Percentiles rank a stretch among this genome's conserved stretches.
phyloP scores from a whole-genome alignment of 1,140 invertebrate species.

The Saxidomus purpurata region DNA sequence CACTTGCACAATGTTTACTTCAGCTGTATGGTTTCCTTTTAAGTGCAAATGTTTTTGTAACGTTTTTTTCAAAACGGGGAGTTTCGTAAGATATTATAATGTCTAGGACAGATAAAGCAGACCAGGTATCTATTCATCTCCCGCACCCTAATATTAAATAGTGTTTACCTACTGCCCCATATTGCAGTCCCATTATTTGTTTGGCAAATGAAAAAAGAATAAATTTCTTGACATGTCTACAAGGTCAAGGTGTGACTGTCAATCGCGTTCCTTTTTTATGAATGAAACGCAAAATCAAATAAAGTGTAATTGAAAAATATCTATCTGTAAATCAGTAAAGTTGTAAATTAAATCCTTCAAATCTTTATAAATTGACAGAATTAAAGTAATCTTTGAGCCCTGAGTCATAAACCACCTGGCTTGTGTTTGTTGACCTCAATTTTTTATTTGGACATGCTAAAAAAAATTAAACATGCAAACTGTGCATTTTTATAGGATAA shows the following conservation, averaged over 20 bases:
- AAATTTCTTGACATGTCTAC: background rate
- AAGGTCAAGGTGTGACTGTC: background rate
- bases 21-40: no score
- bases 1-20: no score
- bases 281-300: conserved; percentile 25
- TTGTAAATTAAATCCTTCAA: conserved; percentile 6
- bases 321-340: conserved; percentile 5
- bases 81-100: background rate
- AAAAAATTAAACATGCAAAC: background rate
- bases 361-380: conserved; percentile 36
- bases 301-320: background rate
- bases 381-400: background rate
- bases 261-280: background rate
- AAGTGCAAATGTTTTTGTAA: no score
- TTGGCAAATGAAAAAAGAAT: no score
- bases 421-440: background rate
- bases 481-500: background rate
- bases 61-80: no score
- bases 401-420: conserved; percentile 6
- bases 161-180: background rate
- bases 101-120: conserved; percentile 34
- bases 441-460: background rate
- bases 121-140: background rate
- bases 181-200: background rate
- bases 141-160: background rate